Conservation (phyloP, 2,113 vertebrate genomes). For the Pseudopipra pipra region DNA sequence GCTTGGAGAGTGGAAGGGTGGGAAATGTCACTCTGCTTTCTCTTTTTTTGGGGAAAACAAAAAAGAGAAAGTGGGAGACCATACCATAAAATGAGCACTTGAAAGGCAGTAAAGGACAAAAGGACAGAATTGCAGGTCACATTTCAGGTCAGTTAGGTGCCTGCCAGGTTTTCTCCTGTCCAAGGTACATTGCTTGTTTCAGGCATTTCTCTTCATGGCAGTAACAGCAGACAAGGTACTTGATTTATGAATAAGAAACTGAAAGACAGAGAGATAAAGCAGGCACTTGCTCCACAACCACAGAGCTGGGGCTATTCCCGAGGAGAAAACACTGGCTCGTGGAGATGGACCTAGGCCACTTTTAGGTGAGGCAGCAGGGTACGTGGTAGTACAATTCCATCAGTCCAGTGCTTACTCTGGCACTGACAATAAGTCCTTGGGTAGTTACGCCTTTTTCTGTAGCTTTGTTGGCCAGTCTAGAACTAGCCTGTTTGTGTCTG, state of each 20-base stretch:
- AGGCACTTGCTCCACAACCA: neutral
- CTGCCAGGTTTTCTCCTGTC: neutral
- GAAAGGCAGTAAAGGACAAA: neutral
- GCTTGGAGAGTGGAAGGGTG: neutral
- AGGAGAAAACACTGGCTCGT: accelerated
- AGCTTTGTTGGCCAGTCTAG: neutral
- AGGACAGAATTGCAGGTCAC: neutral
- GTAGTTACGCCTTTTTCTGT: neutral
- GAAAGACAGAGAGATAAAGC: neutral
- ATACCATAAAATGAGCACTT: neutral
- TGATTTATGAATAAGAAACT: neutral
- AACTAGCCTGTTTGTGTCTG: neutral
- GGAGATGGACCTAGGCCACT: neutral
- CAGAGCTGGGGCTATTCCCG: neutral
- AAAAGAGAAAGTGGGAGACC: neutral
- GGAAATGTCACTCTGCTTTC: neutral
- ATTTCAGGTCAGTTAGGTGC: neutral
- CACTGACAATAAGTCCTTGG: neutral
- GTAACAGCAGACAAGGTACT: neutral
- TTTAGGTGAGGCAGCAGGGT: neutral
- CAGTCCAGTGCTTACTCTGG: neutral
- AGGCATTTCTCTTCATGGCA: neutral
- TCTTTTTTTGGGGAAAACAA: neutral
- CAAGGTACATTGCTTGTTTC: neutral
- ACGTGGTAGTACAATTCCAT: neutral